Base-by-base conservation (phyloP, 2,797 vertebrate genomes). In the Malacoctenus gilli region DNA sequence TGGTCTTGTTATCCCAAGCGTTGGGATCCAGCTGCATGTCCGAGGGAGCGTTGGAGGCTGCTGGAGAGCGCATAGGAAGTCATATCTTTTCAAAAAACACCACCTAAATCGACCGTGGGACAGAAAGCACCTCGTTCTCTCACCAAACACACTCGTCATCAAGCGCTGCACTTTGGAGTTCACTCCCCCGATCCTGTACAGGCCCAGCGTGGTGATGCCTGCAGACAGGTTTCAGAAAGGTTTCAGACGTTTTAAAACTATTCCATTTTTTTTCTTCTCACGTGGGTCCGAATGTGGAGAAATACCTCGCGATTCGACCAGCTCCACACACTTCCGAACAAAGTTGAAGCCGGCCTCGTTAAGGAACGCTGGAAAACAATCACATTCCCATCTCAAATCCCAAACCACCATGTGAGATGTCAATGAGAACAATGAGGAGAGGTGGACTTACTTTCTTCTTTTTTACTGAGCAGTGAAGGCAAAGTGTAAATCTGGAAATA, bases 1-100 rank as follows among this genome's bases (percentile, higher is more conserved):
- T 96, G 28, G 97, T 99, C 88, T 99, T 99, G 84, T 96, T 98
- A 91, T 99, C 97, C 96, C 96, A 98, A 44, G 93, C 72, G 46
- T 98, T 95, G 75, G 94, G 87, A 69, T 98, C 95, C 68, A 99
- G 94, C 84, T 95, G 95, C 74, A 94, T 89, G 74, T 97, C 95
- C 62, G 93, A 84, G 56, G 95, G 88, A 40, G 95, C 94, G 76
- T 95, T 94, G 51, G 95, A 89, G 4, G 95, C 97, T 99, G 55
- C 34, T 69, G 82, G 28, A 35, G 43, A 50, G 8, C n/a, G n/a
- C n/a, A n/a, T n/a, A n/a, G n/a, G n/a, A n/a, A n/a, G n/a, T n/a
- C n/a, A n/a, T n/a, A n/a, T n/a, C n/a, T n/a, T n/a, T n/a, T n/a
- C 28, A 30, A 59, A 31, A 31, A 5, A 1, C 62, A 41, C 15